Percentiles rank a stretch among this genome's conserved stretches.
Conservation (phyloP, 2,113 vertebrate species). For the Anarrhichthys ocellatus region DNA sequence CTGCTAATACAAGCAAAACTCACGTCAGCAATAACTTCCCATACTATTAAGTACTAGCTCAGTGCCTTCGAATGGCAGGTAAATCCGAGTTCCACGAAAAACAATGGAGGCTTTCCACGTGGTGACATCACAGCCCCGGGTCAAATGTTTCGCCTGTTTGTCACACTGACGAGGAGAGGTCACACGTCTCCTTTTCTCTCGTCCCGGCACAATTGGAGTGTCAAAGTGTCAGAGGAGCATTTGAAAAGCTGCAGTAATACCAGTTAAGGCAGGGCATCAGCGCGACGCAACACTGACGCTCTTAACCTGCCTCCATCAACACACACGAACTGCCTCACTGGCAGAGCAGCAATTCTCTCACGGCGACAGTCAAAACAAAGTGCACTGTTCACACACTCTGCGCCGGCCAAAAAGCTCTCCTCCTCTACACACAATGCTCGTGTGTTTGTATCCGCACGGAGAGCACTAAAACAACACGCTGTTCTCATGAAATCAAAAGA, state of each 20-base stretch:
- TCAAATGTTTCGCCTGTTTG: conserved; percentile 55
- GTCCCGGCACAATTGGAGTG: conserved; percentile 37
- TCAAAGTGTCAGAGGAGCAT: conserved; percentile 65
- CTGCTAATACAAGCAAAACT: conserved; percentile 11
- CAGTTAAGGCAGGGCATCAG: conserved; percentile 64
- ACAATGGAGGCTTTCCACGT: conserved; percentile 31
- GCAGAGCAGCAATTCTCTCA: conserved; percentile 71
- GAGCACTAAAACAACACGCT: conserved; percentile 42
- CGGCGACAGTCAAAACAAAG: conserved; percentile 70
- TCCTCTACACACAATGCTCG: conserved; percentile 35
- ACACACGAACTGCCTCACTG: conserved; percentile 48
- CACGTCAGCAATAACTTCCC: conserved; percentile 53
- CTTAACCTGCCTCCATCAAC: conserved; percentile 74
- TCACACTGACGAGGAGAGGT: conserved; percentile 20
- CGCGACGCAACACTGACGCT: conserved; percentile 68
- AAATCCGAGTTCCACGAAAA: conserved; percentile 23
- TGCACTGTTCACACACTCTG: conserved; percentile 61
- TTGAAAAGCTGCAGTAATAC: conserved; percentile 73
- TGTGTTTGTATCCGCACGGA: conserved; percentile 48
- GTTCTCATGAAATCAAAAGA: conserved; percentile 69
- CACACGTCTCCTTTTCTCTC: not conserved
- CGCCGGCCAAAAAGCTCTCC: too few species aligned
- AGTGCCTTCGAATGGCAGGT: conserved; percentile 44
- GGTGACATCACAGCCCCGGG: conserved; percentile 37
- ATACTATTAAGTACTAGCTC: conserved; percentile 58